Conservation (phyloP, 2,888 invertebrate species). For the Osedax frankpressi region DNA sequence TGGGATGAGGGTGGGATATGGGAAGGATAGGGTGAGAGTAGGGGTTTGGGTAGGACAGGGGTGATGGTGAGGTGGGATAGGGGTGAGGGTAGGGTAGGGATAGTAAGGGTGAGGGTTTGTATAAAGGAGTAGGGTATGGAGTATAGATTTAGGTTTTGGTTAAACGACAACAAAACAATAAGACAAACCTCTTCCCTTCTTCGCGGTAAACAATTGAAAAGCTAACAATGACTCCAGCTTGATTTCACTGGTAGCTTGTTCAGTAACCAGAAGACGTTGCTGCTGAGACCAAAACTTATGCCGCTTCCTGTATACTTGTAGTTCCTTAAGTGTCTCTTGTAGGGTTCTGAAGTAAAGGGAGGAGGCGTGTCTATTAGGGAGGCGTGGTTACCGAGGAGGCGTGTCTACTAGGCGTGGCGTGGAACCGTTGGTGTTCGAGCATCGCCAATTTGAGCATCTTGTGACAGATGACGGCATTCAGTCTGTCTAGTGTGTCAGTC, state of each 20-base stretch:
- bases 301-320: conserved; percentile 55
- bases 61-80: too few relatives aligned
- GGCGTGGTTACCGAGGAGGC: too few relatives aligned
- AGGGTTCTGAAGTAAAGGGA: conserved; percentile 52
- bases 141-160: background rate
- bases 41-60: too few relatives aligned
- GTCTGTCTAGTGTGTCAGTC: too few relatives aligned
- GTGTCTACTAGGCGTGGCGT: too few relatives aligned
- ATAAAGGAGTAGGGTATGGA: too few relatives aligned
- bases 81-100: too few relatives aligned
- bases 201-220: conserved; percentile 60
- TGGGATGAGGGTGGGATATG: too few relatives aligned
- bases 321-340: conserved; percentile 54
- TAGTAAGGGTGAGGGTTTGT: too few relatives aligned
- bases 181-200: conserved; percentile 66
- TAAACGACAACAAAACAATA: conserved; percentile 35
- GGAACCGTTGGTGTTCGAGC: conserved; percentile 55
- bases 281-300: conserved; percentile 54
- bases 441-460: conserved; percentile 55
- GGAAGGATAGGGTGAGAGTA: too few relatives aligned
- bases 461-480: conserved; percentile 60
- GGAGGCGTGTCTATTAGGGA: too few relatives aligned
- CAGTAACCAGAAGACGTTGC: conserved; percentile 51
- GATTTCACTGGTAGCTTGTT: conserved; percentile 33
- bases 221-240: conserved; percentile 41